These are phyloP conservation scores for Batillaria attramentaria DNA, from an alignment of 1,140 invertebrate genomes.

Conservation along the genomic window DNA sequence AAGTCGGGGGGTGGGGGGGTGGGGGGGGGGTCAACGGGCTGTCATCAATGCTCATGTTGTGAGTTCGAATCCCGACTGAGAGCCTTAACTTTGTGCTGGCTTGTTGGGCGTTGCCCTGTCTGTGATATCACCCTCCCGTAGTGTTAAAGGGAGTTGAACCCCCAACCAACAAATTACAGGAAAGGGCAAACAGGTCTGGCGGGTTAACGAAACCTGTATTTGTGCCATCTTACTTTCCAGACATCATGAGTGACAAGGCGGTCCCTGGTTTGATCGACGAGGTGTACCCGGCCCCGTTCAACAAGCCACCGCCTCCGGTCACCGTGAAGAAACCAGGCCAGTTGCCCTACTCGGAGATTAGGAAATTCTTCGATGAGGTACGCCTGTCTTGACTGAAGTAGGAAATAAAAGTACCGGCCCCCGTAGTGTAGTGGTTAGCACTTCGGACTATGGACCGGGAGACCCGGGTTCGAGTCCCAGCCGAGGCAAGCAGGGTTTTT, in stretches of 20 bases:
- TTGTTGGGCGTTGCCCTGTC: too few relatives aligned
- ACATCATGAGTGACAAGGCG: neutral
- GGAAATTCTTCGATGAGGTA: slow-evolving; percentile 64
- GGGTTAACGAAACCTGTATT: neutral
- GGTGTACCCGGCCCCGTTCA: slow-evolving; percentile 53
- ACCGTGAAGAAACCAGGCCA: slow-evolving; percentile 62
- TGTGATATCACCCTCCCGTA: too few relatives aligned
- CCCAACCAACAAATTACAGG: neutral
- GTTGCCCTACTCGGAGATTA: slow-evolving; percentile 53
- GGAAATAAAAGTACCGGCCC: neutral
- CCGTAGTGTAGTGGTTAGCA: neutral
- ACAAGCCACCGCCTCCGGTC: slow-evolving; percentile 53
- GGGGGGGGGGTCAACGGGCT: too few relatives aligned
- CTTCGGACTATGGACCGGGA: neutral
- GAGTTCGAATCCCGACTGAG: too few relatives aligned
- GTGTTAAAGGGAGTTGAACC: too few relatives aligned
- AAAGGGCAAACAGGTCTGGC: neutral
- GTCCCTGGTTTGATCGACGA: slow-evolving; percentile 45
- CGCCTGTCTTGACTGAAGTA: neutral
- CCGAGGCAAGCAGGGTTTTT: neutral
- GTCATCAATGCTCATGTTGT: too few relatives aligned
- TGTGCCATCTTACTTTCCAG: neutral
- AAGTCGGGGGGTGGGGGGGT: too few relatives aligned
- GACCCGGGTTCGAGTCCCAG: neutral
- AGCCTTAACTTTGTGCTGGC: too few relatives aligned